A percentile compares a stretch with the other conserved stretches of the same genome.
Evolutionary conservation across 2,888 invertebrate species (phyloP).

Genomic region (Ernsta delagoae): DNA sequence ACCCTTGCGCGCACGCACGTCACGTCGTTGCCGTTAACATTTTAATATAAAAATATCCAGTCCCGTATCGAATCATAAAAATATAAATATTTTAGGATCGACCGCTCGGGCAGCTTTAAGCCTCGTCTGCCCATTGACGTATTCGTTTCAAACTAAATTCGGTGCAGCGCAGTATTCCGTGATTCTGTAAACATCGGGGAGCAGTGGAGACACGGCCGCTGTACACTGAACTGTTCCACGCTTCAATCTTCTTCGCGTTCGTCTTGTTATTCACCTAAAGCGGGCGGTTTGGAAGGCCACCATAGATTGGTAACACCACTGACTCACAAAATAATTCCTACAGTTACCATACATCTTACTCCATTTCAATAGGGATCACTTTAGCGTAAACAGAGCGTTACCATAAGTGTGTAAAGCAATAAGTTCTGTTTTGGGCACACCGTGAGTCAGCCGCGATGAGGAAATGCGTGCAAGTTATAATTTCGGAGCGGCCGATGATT

Average conservation of each 20-base stretch:
- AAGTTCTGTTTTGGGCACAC: conserved; percentile 81
- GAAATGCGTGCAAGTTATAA: conserved; percentile 83
- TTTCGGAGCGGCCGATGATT: conserved; percentile 74
- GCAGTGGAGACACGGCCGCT: conserved; percentile 64
- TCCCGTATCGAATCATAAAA: conserved; percentile 76
- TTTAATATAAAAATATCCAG: conserved; percentile 75
- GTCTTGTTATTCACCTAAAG: conserved; percentile 44
- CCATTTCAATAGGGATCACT: conserved; percentile 45
- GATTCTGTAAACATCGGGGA: conserved; percentile 80
- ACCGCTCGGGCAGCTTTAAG: conserved; percentile 65
- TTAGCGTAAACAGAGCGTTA: conserved; percentile 41
- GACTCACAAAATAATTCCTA: conserved; percentile 53
- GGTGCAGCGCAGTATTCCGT: conserved; percentile 81
- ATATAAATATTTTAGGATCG: conserved; percentile 75
- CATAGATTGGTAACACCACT: conserved; percentile 54
- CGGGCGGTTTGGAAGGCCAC: conserved; percentile 56
- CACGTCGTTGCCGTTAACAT: conserved; percentile 65
- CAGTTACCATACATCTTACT: conserved; percentile 40
- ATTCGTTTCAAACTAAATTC: conserved; percentile 82
- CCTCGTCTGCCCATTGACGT: conserved; percentile 80
- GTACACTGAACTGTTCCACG: conserved; percentile 54
- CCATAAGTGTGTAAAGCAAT: conserved; percentile 62
- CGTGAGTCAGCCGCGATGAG: conserved; percentile 80
- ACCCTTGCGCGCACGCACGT: conserved; percentile 60
- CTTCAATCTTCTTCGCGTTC: conserved; percentile 48